Conservation (phyloP, 2,888 invertebrate genomes). For the Calliopum simillimum region DNA sequence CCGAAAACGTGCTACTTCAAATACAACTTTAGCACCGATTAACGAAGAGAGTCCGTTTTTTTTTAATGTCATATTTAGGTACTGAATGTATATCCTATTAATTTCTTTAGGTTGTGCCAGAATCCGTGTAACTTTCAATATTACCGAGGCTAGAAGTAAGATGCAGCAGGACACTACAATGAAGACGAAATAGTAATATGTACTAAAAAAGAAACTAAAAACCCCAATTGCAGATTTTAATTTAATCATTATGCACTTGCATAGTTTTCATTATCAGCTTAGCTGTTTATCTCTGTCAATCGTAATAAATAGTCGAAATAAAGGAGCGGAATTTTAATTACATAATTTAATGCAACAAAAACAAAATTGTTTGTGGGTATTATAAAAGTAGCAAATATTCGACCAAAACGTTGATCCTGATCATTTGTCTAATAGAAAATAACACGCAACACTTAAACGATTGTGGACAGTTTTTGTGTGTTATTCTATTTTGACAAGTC, state of each 20-base stretch:
- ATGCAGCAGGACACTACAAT: no score
- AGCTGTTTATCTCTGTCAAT: constrained; percentile 43
- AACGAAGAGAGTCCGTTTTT: background rate
- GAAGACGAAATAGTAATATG: background rate
- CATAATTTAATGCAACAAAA: constrained; percentile 55
- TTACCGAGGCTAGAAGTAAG: no score
- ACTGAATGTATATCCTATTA: no score
- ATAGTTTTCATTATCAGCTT: background rate
- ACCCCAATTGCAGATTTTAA: background rate
- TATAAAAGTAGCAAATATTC: constrained; percentile 38
- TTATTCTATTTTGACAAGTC: no score
- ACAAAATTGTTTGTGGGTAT: background rate
- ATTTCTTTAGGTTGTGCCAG: background rate
- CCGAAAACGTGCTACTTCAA: background rate
- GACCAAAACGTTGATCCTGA: constrained; percentile 47
- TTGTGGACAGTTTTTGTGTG: background rate
- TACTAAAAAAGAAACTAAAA: background rate
- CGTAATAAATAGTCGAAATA: constrained; percentile 62
- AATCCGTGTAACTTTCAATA: background rate
- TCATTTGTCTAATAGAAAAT: constrained; percentile 61
- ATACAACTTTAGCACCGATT: background rate
- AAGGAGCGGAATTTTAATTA: constrained; percentile 67
- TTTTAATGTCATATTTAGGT: background rate
- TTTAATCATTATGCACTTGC: no score
- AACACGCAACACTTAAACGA: constrained; percentile 56